These are phyloP conservation scores for Drosophila parvula DNA, from an alignment of 1,140 invertebrate genomes.

Conservation along the genomic window DNA sequence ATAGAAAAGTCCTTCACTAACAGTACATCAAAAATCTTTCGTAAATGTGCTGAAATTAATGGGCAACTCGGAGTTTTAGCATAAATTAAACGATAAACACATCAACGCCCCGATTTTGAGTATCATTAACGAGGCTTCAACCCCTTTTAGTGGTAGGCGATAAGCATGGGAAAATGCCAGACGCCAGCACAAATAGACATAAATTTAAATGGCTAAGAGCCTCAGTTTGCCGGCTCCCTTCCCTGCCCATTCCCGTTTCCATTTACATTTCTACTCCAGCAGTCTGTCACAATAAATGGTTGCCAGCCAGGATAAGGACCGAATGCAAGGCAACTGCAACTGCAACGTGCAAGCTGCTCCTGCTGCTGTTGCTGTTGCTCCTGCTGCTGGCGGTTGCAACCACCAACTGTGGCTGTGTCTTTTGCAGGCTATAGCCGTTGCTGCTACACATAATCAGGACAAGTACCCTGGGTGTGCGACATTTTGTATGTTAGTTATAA, in stretches of 20 bases:
- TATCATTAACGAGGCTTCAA: slow-evolving; percentile 31
- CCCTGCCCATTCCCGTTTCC: slow-evolving; percentile 10
- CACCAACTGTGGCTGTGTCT: slow-evolving; percentile 55
- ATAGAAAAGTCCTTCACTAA: neutral
- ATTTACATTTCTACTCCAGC: slow-evolving; percentile 9
- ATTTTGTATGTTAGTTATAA: slow-evolving; percentile 59
- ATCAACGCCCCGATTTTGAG: slow-evolving; percentile 51
- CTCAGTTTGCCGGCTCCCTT: slow-evolving; percentile 5
- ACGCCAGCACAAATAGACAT: slow-evolving; percentile 55
- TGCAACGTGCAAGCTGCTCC: slow-evolving; percentile 43
- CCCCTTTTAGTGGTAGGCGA: slow-evolving; percentile 37
- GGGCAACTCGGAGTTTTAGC: slow-evolving; percentile 45
- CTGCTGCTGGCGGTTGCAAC: slow-evolving; percentile 44
- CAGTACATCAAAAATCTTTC: neutral
- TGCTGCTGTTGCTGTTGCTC: slow-evolving; percentile 42
- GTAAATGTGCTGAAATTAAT: slow-evolving; percentile 58
- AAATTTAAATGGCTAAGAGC: slow-evolving; percentile 66
- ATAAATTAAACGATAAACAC: slow-evolving; percentile 67
- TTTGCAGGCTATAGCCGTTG: slow-evolving; percentile 47
- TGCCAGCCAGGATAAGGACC: slow-evolving; percentile 44
- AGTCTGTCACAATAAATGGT: slow-evolving; percentile 75
- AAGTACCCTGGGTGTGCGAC: slow-evolving; percentile 67
- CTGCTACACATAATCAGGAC: slow-evolving; percentile 72
- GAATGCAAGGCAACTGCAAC: slow-evolving; percentile 56
- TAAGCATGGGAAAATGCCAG: slow-evolving; percentile 56